phyloP scores from a whole-genome alignment of 2,113 vertebrate species.

The Ptychochromis oligacanthus region DNA sequence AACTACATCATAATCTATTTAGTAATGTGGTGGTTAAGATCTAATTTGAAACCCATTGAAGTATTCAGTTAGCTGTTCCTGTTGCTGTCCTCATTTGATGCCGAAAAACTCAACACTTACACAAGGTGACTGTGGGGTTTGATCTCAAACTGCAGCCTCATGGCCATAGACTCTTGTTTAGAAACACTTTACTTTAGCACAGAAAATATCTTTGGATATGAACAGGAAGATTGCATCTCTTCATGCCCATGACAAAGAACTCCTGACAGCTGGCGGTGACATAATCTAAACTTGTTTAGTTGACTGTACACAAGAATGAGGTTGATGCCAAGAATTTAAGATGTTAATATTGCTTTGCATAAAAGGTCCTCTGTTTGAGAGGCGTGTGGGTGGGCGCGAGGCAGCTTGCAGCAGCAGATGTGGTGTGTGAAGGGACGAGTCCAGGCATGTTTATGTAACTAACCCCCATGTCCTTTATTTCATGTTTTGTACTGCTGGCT shows the following conservation, averaged over 20 bases:
- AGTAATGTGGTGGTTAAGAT: background rate
- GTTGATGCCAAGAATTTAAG: slow-evolving; percentile 14
- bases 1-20: background rate
- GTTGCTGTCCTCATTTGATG: too few relatives aligned
- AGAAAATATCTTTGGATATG: background rate
- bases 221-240: background rate
- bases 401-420: slow-evolving; percentile 55
- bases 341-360: slow-evolving; percentile 46
- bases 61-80: too few relatives aligned
- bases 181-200: too few relatives aligned
- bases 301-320: background rate
- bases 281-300: slow-evolving; percentile 21
- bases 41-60: too few relatives aligned
- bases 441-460: slow-evolving; percentile 30
- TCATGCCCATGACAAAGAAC: background rate
- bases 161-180: too few relatives aligned
- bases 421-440: slow-evolving; percentile 39
- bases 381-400: slow-evolving; percentile 39
- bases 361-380: slow-evolving; percentile 36
- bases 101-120: too few relatives aligned
- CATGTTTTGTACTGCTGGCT: background rate
- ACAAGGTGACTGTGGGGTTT: too few relatives aligned
- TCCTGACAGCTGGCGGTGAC: slow-evolving; percentile 16
- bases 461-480: background rate
- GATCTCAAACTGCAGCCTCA: too few relatives aligned